phyloP scores from a whole-genome alignment of 2,888 invertebrate genomes.

The Agrochola litura region DNA sequence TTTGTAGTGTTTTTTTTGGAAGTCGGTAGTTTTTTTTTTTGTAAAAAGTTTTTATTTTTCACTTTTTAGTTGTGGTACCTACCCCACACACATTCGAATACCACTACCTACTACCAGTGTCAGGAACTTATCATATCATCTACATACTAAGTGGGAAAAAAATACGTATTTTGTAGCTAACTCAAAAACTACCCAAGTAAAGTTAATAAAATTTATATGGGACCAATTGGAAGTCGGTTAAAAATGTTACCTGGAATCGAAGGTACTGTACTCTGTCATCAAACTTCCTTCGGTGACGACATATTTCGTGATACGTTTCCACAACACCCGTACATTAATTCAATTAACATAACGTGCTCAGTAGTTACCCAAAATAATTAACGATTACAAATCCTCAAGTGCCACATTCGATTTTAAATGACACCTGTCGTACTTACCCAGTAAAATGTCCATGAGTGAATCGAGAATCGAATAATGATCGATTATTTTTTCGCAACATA shows the following conservation, averaged over 20 bases:
- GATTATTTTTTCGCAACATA: constrained; percentile 62
- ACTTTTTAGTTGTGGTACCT: no score
- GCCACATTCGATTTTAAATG: constrained; percentile 50
- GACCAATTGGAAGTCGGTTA: no score
- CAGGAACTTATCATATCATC: no score
- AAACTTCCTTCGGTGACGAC: constrained; percentile 28
- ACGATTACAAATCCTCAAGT: constrained; percentile 58
- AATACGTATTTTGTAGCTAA: no score
- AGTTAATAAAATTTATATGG: no score
- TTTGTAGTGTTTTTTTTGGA: no score
- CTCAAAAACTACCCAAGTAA: no score
- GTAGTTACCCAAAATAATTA: constrained; percentile 57
- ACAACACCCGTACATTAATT: constrained; percentile 48
- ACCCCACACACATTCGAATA: no score
- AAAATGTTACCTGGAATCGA: constrained; percentile 13
- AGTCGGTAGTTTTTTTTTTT: no score
- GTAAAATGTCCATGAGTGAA: constrained; percentile 48
- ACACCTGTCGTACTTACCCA: constrained; percentile 59
- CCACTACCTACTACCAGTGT: no score
- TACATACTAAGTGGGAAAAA: no score
- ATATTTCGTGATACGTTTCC: constrained; percentile 46
- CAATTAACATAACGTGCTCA: constrained; percentile 49
- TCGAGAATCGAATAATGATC: constrained; percentile 62
- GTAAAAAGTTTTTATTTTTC: no score
- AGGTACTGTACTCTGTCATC: constrained; percentile 33